Percentiles rank a stretch among this genome's conserved stretches.
Evolutionary conservation across 2,113 vertebrate species (phyloP).

Genomic region (Pomatostomus ruficeps): DNA sequence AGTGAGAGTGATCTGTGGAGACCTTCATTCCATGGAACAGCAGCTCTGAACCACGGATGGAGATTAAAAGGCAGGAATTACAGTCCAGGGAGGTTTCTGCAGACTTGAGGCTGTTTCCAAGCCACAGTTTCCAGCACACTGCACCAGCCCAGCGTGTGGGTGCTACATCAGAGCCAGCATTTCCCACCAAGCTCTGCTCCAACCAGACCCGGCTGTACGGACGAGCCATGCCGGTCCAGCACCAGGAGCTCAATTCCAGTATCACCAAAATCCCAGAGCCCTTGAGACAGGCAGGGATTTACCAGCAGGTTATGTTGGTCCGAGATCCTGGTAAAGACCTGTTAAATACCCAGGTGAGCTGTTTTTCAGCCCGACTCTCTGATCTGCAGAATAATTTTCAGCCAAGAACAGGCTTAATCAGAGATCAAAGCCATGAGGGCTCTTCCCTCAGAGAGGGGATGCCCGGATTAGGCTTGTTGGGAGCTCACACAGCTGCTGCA

Average conservation of each 20-base stretch:
- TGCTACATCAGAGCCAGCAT: not conserved
- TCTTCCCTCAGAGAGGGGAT: not conserved
- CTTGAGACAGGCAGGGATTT: not conserved
- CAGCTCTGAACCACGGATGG: not conserved
- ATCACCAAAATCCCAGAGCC: not conserved
- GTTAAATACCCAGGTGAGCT: not conserved
- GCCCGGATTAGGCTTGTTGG: not conserved
- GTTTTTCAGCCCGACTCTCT: not conserved
- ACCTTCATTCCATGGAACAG: not conserved
- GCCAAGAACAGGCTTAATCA: not conserved
- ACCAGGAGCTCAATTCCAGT: not conserved
- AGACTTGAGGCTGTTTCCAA: not conserved
- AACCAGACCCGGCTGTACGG: rapidly evolving
- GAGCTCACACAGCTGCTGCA: not conserved
- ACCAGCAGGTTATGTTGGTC: not conserved
- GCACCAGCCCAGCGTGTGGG: not conserved
- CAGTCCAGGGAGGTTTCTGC: not conserved
- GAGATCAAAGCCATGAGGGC: not conserved
- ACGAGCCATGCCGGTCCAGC: rapidly evolving
- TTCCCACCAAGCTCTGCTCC: not conserved
- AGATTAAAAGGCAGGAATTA: not conserved
- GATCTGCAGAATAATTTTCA: not conserved
- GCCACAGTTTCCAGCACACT: not conserved
- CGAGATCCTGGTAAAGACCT: not conserved
- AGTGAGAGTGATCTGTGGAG: not conserved